Percentiles rank a stretch among this genome's conserved stretches.
phyloP scores from a whole-genome alignment of 2,113 vertebrate species.

The Pholis gunnellus region DNA sequence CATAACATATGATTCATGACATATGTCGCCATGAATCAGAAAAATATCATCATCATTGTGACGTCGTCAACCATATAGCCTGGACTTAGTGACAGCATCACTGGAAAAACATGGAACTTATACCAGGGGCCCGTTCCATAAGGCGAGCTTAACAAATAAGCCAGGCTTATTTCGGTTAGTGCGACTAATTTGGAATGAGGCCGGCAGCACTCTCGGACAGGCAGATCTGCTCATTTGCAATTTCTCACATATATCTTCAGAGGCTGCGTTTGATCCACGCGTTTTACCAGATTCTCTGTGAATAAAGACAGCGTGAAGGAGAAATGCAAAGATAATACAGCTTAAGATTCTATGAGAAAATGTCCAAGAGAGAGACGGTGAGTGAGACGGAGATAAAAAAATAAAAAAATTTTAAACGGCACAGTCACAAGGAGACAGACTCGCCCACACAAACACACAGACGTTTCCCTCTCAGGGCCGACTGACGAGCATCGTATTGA shows the following conservation, averaged over 20 bases:
- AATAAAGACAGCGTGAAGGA: not conserved
- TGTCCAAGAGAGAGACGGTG: not conserved
- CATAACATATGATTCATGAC: not conserved
- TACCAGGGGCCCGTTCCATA: not conserved
- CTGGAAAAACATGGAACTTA: not conserved
- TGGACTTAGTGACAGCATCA: not conserved
- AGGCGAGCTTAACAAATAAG: not conserved
- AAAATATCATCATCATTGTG: not conserved
- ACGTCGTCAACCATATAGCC: not conserved
- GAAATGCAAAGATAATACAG: not conserved
- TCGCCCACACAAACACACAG: not conserved
- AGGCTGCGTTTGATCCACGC: not conserved
- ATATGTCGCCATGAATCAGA: not conserved
- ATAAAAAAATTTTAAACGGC: no score
- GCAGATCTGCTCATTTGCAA: not conserved
- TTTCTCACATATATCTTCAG: not conserved
- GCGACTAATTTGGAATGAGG: not conserved
- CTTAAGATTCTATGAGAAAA: not conserved
- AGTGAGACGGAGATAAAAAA: slow-evolving; percentile 1
- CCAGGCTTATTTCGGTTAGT: not conserved
- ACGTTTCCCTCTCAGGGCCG: slow-evolving; percentile 7
- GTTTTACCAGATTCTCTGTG: not conserved
- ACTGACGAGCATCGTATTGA: slow-evolving; percentile 27
- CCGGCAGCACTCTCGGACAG: not conserved
- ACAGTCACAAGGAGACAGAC: slow-evolving; percentile 19